A percentile compares a stretch with the other conserved stretches of the same genome.
phyloP scores from a whole-genome alignment of 2,113 vertebrate genomes.

The Loxodonta africana region DNA sequence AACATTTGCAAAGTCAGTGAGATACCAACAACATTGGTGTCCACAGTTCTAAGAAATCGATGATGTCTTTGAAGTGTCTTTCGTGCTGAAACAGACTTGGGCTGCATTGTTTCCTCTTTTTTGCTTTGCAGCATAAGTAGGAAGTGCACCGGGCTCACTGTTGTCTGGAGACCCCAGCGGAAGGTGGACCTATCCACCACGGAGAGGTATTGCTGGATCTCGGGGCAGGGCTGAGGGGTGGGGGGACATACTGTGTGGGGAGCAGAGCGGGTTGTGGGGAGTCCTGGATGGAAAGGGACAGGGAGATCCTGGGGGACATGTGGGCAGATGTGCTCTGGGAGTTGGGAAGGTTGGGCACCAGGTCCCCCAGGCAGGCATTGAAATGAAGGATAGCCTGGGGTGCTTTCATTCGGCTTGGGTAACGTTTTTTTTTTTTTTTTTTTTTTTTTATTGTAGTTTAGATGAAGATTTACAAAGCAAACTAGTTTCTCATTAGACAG shows the following conservation, averaged over 20 bases:
- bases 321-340: background rate
- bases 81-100: background rate
- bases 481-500: no score
- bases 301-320: background rate
- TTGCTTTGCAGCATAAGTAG: conserved; percentile 56
- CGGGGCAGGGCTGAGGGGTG: background rate
- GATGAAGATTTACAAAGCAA: no score
- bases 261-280: accelerated
- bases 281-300: background rate
- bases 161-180: background rate
- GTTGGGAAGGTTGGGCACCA: no score
- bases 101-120: conserved; percentile 70
- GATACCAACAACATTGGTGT: background rate
- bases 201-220: background rate
- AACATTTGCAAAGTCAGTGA: background rate
- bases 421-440: no score
- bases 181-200: background rate
- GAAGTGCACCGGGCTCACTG: background rate
- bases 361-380: background rate
- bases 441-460: no score
- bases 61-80: background rate
- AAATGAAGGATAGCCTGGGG: background rate
- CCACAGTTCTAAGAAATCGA: background rate
- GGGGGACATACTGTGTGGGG: background rate
- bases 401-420: accelerated